Evolutionary conservation across 2,113 vertebrate species (phyloP).

Genomic region (Trogon surrucura): DNA sequence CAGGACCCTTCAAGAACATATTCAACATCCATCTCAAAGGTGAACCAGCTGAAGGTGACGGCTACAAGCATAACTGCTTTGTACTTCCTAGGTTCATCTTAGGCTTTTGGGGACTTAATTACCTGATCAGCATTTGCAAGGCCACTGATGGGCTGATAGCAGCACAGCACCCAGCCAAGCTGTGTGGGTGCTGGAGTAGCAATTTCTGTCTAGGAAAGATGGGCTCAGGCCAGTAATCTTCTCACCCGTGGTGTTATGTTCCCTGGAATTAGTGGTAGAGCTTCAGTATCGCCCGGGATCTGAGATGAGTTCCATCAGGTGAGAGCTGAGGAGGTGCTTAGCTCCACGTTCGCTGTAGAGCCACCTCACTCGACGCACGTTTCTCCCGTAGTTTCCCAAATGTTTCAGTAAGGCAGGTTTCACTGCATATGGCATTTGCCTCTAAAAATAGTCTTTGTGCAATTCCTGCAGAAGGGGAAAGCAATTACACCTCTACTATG

Average conservation of each 20-base stretch:
- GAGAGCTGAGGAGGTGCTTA: not conserved
- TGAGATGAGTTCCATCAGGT: not conserved
- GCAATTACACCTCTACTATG: not conserved
- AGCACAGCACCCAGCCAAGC: not conserved
- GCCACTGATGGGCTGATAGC: too few relatives aligned
- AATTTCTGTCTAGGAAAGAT: not conserved
- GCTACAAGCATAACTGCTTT: not conserved
- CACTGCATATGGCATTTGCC: not conserved
- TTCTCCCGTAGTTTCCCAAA: not conserved
- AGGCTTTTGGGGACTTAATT: not conserved
- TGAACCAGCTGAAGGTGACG: not conserved
- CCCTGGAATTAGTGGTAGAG: not conserved
- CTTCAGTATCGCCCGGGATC: not conserved
- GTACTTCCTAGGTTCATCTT: not conserved
- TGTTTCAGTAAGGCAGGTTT: not conserved
- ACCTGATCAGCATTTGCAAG: not conserved
- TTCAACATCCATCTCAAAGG: too few relatives aligned
- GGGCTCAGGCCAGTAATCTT: not conserved
- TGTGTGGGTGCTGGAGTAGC: not conserved
- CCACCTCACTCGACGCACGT: not conserved
- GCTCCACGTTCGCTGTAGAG: not conserved
- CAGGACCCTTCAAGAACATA: too few relatives aligned
- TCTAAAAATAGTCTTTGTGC: conserved; percentile 45
- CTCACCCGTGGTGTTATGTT: not conserved
- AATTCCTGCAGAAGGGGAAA: not conserved